Percentiles rank a stretch among this genome's conserved stretches.
These are phyloP conservation scores for Leptinotarsa defecta DNA, from an alignment of 1,140 invertebrate species.

Conservation along the genomic window DNA sequence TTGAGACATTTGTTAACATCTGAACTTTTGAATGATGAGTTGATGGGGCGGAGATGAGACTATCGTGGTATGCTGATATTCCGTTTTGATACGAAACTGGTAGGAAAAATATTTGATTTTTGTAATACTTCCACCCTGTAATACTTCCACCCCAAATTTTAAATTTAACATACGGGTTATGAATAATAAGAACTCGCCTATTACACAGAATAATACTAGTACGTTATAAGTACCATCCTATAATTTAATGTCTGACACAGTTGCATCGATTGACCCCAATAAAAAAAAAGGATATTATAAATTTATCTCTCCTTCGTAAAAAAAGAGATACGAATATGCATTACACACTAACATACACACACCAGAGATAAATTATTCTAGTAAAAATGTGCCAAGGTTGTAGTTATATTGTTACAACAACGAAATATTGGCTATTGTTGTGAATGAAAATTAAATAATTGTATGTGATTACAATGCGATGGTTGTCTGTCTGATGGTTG, in stretches of 20 bases:
- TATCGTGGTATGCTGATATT: too few relatives aligned
- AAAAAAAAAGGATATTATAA: neutral
- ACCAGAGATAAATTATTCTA: slow-evolving; percentile 33
- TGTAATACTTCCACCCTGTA: too few relatives aligned
- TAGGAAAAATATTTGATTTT: too few relatives aligned
- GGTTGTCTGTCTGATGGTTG: slow-evolving; percentile 27
- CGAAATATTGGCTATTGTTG: slow-evolving; percentile 32
- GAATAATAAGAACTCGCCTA: too few relatives aligned
- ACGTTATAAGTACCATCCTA: neutral
- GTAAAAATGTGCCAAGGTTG: slow-evolving; percentile 41
- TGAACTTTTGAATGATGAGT: too few relatives aligned
- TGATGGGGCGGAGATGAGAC: too few relatives aligned
- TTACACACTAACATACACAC: slow-evolving; percentile 22
- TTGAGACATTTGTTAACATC: too few relatives aligned
- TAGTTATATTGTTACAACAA: slow-evolving; percentile 32
- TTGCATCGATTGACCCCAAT: slow-evolving; percentile 38
- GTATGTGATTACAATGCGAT: slow-evolving; percentile 28
- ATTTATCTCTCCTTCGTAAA: slow-evolving; percentile 14
- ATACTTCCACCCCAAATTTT: too few relatives aligned
- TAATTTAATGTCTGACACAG: neutral
- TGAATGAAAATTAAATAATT: slow-evolving; percentile 38
- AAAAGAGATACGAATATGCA: slow-evolving; percentile 13
- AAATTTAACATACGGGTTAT: too few relatives aligned
- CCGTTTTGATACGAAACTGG: too few relatives aligned
- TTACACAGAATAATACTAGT: too few relatives aligned